Percentiles rank a stretch among this genome's conserved stretches.
phyloP scores from a whole-genome alignment of 2,888 invertebrate genomes.

The Osmoderma eremita region DNA sequence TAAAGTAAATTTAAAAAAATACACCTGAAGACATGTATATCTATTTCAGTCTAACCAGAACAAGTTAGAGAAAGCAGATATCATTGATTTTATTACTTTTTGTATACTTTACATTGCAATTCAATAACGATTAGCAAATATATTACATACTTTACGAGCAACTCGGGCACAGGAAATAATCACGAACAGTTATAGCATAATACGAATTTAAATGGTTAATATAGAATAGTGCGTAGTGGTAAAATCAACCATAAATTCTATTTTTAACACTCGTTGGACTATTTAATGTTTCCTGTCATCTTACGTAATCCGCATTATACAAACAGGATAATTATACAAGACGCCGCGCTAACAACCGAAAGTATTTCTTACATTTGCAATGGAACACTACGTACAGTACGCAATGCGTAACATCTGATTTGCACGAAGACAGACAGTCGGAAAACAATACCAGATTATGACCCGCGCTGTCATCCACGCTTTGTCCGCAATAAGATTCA shows the following conservation, averaged over 20 bases:
- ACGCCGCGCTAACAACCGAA: constrained; percentile 13
- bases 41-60: no score
- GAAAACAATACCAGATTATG: constrained; percentile 28
- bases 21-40: no score
- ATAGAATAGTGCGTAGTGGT: not conserved
- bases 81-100: no score
- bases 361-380: constrained; percentile 19
- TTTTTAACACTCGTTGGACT: not conserved
- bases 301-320: not conserved
- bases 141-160: no score
- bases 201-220: not conserved
- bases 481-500: constrained; percentile 4
- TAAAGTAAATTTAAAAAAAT: no score
- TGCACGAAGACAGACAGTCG: constrained; percentile 12
- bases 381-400: not conserved
- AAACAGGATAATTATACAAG: constrained; percentile 35
- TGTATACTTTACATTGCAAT: no score
- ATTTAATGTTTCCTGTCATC: constrained; percentile 15
- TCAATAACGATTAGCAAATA: no score
- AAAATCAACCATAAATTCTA: not conserved
- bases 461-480: constrained; percentile 24
- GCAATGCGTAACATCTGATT: constrained; percentile 12
- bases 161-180: no score
- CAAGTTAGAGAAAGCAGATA: no score
- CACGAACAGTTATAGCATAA: no score